Conservation (phyloP, 2,888 invertebrate species). For the Prionchulus punctatus region DNA sequence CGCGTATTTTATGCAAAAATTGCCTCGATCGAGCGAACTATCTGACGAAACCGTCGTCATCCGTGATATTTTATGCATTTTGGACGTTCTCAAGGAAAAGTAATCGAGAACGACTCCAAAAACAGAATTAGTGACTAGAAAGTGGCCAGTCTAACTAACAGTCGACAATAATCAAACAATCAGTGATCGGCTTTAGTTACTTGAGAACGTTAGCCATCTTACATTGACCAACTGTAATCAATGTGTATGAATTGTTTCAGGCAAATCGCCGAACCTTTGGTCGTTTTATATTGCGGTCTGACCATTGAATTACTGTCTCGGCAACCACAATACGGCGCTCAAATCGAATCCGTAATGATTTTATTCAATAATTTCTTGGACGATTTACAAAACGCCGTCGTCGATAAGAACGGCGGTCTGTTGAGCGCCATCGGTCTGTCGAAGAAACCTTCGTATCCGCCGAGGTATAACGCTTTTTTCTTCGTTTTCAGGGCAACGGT, state of each 20-base stretch:
- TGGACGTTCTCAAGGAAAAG: neutral
- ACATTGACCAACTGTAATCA: neutral
- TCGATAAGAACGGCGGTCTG: neutral
- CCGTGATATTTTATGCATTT: neutral
- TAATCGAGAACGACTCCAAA: neutral
- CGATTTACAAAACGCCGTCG: neutral
- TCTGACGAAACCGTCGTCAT: neutral
- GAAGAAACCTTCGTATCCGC: neutral
- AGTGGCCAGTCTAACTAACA: no score
- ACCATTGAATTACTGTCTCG: neutral
- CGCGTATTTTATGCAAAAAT: neutral
- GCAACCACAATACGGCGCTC: neutral
- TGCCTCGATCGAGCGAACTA: neutral
- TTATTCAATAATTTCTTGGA: neutral
- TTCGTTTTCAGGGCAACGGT: no score
- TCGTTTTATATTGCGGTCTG: neutral
- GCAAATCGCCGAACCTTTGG: neutral
- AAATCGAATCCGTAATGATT: neutral
- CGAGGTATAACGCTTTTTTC: no score
- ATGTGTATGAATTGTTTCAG: neutral
- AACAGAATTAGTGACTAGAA: no score
- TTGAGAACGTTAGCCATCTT: neutral
- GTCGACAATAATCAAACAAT: no score
- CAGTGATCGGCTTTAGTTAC: no score
- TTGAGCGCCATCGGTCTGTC: neutral